Evolutionary conservation across 2,888 invertebrate species (phyloP).

Genomic region (Cantharis rustica): DNA sequence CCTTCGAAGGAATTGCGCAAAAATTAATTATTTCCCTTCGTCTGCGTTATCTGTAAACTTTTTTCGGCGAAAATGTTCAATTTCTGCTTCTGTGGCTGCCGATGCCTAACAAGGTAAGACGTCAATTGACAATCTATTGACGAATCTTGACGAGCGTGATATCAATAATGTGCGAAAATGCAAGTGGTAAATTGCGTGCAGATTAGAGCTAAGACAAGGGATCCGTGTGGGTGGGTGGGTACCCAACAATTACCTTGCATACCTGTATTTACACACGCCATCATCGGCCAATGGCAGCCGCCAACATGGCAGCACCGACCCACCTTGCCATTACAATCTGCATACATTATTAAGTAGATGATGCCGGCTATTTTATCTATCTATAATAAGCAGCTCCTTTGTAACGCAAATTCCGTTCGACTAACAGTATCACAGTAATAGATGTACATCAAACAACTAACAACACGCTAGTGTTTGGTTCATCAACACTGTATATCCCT

Average conservation of each 20-base stretch:
- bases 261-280: conserved; percentile 34
- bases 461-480: not conserved
- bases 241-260: conserved; percentile 43
- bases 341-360: conserved; percentile 27
- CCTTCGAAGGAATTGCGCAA: not conserved
- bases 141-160: not conserved
- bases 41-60: not conserved
- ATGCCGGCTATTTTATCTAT: conserved; percentile 24
- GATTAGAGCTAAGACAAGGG: conserved; percentile 25
- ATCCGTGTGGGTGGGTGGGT: conserved; percentile 41
- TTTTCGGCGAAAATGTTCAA: not conserved
- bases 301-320: conserved; percentile 44
- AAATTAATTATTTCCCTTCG: not conserved
- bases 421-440: conserved; percentile 6
- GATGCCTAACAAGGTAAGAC: not conserved
- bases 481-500: not conserved
- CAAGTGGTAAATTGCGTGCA: conserved; percentile 27
- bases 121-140: not conserved
- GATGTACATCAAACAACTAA: conserved; percentile 2
- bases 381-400: conserved; percentile 15
- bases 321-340: conserved; percentile 38
- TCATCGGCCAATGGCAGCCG: conserved; percentile 43
- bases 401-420: conserved; percentile 10
- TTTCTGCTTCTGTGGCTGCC: not conserved
- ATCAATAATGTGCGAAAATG: conserved; percentile 13